These are phyloP conservation scores for Aplysia californica DNA, from an alignment of 1,140 invertebrate species.

Conservation along the genomic window DNA sequence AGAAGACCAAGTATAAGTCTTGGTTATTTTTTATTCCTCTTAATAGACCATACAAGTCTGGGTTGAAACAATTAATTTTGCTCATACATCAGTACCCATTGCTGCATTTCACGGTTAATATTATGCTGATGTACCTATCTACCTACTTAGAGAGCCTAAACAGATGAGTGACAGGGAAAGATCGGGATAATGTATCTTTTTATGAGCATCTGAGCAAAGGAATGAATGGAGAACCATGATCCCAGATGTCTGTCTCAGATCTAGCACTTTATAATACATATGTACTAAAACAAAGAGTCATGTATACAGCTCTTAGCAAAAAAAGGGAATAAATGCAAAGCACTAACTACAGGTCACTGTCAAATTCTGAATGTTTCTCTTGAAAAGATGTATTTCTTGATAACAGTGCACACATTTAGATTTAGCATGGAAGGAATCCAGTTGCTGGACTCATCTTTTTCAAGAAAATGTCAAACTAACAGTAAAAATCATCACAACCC, in stretches of 20 bases:
- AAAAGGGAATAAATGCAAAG: neutral
- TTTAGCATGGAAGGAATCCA: too few relatives aligned
- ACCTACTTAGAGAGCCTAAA: constrained; percentile 43
- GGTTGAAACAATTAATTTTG: constrained; percentile 52
- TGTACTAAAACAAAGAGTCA: neutral
- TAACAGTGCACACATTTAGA: neutral
- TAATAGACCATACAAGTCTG: constrained; percentile 39
- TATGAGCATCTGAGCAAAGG: too few relatives aligned
- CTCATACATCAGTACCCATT: constrained; percentile 34
- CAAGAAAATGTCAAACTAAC: too few relatives aligned
- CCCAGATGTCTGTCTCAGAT: too few relatives aligned
- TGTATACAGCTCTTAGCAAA: neutral
- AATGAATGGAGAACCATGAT: too few relatives aligned
- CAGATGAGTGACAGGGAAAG: too few relatives aligned
- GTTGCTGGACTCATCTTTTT: too few relatives aligned
- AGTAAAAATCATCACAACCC: too few relatives aligned
- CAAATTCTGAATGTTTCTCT: neutral
- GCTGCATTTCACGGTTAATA: constrained; percentile 27
- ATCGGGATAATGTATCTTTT: too few relatives aligned
- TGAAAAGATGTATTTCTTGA: neutral
- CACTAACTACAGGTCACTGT: neutral
- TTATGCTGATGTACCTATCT: constrained; percentile 54
- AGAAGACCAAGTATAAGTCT: neutral
- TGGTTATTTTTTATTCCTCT: constrained; percentile 22
- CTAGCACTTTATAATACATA: constrained; percentile 45